Evolutionary conservation across 30 jellyfish, hydroid and myxozoan genomes (phyloP), one percentile per base, ranked within the genome.

Genomic region (Cassiopea andromeda): DNA sequence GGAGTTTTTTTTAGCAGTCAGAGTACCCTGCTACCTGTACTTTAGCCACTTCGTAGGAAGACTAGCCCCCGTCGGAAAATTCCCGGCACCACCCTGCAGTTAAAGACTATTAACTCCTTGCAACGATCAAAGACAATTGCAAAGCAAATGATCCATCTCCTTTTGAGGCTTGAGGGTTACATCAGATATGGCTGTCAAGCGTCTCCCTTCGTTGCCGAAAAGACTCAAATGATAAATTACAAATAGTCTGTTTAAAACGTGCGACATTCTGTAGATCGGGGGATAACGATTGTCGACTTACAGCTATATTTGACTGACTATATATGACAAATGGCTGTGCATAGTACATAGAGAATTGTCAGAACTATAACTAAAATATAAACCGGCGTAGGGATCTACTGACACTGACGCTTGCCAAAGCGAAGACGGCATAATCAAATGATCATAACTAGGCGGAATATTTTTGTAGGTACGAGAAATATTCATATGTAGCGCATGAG

Each of bases 351-450:
- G 6, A 64, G 27, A 9, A 64, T 64, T 64, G 73, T 4, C 6
- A 17, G 15, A 64, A 64, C 43, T 64, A 64, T 17, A 2, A 7
- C 15, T 5, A 64, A 2, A 9, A 2, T 14, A 64, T 64, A 64
- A 64, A 64, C 73, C 73, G 43, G 73, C 43, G 73, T 2, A 64
- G 19, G 15, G 2, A 5, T 64, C 49, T 46, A 38, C 69, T 82
- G 48, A 48, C 27, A 9, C 73, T 64, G 73, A 27, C 73, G 73
- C 73, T 64, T 64, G 73, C 73, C 43, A 64, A 7, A 64, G 79
- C 10, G 54, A 19, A 27, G 54, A 18, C 79, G 79, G 79, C 54
- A 70, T 12, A 70, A 70, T 70, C 79, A 70, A 70, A 70, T 70
- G 79, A 7, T 43, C 54, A 9, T 70, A 1, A 27, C 50, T n/a